Evolutionary conservation across 1,140 invertebrate species (phyloP).

Genomic region (Tetramorium parvispinum): DNA sequence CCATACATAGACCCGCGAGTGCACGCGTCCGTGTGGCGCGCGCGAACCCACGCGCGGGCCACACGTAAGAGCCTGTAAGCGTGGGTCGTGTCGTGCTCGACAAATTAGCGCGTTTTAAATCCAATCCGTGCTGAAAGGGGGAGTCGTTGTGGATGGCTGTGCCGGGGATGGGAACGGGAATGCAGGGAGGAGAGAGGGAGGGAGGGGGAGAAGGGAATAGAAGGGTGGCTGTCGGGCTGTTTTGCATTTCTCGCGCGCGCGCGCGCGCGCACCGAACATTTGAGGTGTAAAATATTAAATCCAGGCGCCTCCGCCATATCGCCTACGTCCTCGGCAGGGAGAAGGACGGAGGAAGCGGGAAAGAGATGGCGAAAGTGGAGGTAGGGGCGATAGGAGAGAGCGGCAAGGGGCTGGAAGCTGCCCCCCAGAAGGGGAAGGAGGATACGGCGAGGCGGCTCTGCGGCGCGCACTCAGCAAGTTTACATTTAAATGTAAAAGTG

Average conservation of each 20-base stretch:
- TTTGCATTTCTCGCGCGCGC: constrained; percentile 82
- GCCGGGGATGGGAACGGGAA: constrained; percentile 3
- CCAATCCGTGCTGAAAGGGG: constrained; percentile 80
- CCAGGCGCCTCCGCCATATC: constrained; percentile 76
- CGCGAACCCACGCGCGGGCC: constrained; percentile 73
- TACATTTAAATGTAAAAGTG: constrained; percentile 87
- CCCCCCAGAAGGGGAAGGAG: constrained; percentile 61
- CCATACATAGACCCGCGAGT: constrained; percentile 63
- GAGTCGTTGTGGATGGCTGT: constrained; percentile 60
- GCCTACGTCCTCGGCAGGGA: constrained; percentile 68
- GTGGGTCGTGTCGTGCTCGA: constrained; percentile 76
- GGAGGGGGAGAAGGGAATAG: not conserved
- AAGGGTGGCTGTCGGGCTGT: constrained; percentile 71
- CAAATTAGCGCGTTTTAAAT: constrained; percentile 85
- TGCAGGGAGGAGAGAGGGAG: not conserved
- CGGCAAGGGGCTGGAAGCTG: constrained; percentile 55
- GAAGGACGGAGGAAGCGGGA: constrained; percentile 16
- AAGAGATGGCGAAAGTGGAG: constrained; percentile 12
- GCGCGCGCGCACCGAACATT: constrained; percentile 76
- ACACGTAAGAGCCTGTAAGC: constrained; percentile 71
- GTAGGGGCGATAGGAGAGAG: constrained; percentile 16
- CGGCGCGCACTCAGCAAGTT: constrained; percentile 83
- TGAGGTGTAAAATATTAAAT: constrained; percentile 86
- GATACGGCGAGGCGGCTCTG: constrained; percentile 73
- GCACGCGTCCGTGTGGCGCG: constrained; percentile 19